Base-by-base conservation (phyloP, 2,888 invertebrate genomes). In the Leucania comma region DNA sequence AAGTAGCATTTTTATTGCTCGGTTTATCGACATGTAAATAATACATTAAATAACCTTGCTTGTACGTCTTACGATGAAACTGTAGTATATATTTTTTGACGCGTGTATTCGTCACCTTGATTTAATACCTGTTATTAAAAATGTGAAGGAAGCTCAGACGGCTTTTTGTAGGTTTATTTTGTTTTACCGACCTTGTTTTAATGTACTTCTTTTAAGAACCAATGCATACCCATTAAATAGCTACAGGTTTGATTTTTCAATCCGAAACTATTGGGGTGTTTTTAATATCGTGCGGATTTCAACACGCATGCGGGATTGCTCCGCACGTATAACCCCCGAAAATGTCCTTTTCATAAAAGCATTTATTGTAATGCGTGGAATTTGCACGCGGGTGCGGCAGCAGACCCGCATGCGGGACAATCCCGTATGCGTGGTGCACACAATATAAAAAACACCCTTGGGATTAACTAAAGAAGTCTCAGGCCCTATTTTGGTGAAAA, bases 1-100 rank as follows among this genome's bases (percentile, higher is more conserved):
- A 54, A 58, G 84, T 84, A 78, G 70, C 69, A 50, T 66, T 68
- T 72, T 81, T 72, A 78, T 74, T 74, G 61, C 75, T n/a, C 17
- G n/a, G 58, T 69, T 80, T 80, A 80, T 83, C 62, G 62, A 20
- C 56, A 53, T 65, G 56, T 83, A 70, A 65, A 82, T 82, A 62
- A 78, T 78, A 82, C 10, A 50, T 59, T 54, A 56, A 66, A 68
- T 51, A 68, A 67, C 80, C 67, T 78, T 81, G 78, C 70, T 48
- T 64, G n/a, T n/a, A 60, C 29, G 57, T 58, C 42, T 60, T 69
- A 62, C 14, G 14, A 26, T 72, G 64, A 79, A 68, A 56, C 54
- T 72, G 48, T 56, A n/a, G 22, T 57, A 42, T 65, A 35, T 48
- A 20, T 53, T 61, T 75, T 58, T 58, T 66, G 32, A 61, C 8